Conservation (phyloP, 2,113 vertebrate genomes). For the Anhinga rufa region DNA sequence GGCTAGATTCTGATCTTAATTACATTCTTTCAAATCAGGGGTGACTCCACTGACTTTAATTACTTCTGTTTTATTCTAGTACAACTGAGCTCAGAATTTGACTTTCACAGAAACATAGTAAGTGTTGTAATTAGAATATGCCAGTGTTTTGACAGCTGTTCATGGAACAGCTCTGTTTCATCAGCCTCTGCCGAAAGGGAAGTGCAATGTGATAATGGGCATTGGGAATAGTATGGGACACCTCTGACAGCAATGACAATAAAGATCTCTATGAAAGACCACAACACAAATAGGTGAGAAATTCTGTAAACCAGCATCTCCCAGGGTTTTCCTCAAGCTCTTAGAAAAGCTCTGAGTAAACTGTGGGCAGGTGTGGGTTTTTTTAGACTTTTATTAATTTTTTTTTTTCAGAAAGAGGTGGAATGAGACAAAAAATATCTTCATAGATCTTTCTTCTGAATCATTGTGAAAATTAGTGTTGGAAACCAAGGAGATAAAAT, state of each 20-base stretch:
- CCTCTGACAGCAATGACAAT: not conserved
- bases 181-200: not conserved
- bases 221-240: not conserved
- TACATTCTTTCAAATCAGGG: not conserved
- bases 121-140: conserved; percentile 25
- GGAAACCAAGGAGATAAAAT: not conserved
- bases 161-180: not conserved
- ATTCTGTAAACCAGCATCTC: not conserved
- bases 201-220: not conserved
- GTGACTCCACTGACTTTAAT: not conserved
- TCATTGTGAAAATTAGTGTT: not conserved
- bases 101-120: not conserved
- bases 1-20: not conserved
- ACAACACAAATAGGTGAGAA: not conserved
- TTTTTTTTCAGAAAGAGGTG: not conserved
- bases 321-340: not conserved
- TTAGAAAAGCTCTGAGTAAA: not conserved
- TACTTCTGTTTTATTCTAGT: not conserved
- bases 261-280: not conserved
- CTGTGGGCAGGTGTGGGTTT: not conserved
- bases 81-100: not conserved
- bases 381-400: not conserved
- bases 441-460: not conserved
- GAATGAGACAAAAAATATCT: not conserved
- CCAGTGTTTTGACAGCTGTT: conserved; percentile 37